phyloP scores from a whole-genome alignment of 2,888 invertebrate species.

The Volucella inflata region DNA sequence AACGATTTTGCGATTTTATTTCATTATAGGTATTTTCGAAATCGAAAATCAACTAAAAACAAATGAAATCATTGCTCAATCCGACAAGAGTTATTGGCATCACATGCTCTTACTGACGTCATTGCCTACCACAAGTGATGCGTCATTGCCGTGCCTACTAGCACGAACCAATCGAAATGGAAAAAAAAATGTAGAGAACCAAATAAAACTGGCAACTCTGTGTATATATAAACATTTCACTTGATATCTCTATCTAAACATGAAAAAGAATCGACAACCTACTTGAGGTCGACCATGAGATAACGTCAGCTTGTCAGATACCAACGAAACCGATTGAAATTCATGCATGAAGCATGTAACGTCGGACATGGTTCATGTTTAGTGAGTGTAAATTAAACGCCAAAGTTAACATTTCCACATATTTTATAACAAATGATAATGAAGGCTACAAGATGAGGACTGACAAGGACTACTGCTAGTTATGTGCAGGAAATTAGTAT shows the following conservation, averaged over 20 bases:
- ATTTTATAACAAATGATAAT: conserved; percentile 1
- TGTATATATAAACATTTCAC: too few species aligned
- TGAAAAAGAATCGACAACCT: too few species aligned
- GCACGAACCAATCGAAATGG: conserved; percentile 4
- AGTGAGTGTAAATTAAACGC: conserved; percentile 6
- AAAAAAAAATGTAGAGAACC: not conserved
- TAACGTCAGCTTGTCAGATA: too few species aligned
- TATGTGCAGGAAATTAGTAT: conserved; percentile 57
- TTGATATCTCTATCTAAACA: too few species aligned
- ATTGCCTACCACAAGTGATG: not conserved
- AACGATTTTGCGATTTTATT: conserved; percentile 7
- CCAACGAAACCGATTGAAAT: not conserved
- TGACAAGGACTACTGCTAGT: not conserved
- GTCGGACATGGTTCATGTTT: too few species aligned
- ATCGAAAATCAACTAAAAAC: not conserved
- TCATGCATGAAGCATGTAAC: not conserved
- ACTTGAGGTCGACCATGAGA: too few species aligned
- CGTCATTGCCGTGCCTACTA: conserved; percentile 35
- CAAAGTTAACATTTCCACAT: not conserved
- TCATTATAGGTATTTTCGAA: not conserved
- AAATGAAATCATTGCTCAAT: conserved; percentile 4
- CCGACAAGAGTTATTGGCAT: conserved; percentile 27
- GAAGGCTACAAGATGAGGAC: not conserved
- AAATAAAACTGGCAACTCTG: not conserved
- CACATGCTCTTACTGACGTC: conserved; percentile 24